These are phyloP conservation scores for Lamprotornis superbus DNA, from an alignment of 2,113 vertebrate genomes.

Conservation along the genomic window DNA sequence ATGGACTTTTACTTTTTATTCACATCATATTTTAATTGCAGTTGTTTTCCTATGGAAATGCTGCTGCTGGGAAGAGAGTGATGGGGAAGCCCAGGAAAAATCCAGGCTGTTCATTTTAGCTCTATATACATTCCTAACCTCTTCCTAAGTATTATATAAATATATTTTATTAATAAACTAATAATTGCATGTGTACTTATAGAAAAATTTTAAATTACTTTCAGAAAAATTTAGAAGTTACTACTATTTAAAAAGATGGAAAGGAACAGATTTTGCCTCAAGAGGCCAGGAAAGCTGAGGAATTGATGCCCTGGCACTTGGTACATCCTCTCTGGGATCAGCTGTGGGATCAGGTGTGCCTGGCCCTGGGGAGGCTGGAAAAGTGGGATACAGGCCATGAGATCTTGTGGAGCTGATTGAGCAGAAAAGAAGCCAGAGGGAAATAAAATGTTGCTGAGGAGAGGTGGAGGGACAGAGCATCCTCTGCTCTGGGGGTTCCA, in stretches of 20 bases:
- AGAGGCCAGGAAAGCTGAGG: background rate
- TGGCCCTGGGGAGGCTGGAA: background rate
- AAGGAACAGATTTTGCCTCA: background rate
- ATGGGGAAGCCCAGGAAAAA: background rate
- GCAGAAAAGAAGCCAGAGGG: background rate
- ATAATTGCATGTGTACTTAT: background rate
- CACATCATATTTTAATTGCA: background rate
- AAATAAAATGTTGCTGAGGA: background rate
- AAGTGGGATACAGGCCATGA: rapidly evolving
- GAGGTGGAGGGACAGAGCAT: background rate
- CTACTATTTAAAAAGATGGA: background rate
- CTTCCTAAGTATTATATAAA: background rate
- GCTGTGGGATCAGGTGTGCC: background rate
- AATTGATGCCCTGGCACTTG: background rate
- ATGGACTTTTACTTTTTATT: background rate
- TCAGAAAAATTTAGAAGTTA: background rate
- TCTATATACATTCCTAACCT: background rate
- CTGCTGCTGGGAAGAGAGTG: background rate
- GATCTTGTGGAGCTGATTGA: background rate
- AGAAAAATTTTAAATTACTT: background rate
- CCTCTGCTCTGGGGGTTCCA: background rate
- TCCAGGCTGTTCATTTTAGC: background rate
- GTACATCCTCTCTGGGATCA: rapidly evolving
- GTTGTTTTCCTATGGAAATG: background rate
- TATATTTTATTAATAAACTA: background rate